Evolutionary conservation across 2,113 vertebrate species (phyloP).

Genomic region (Nesoenas mayeri): DNA sequence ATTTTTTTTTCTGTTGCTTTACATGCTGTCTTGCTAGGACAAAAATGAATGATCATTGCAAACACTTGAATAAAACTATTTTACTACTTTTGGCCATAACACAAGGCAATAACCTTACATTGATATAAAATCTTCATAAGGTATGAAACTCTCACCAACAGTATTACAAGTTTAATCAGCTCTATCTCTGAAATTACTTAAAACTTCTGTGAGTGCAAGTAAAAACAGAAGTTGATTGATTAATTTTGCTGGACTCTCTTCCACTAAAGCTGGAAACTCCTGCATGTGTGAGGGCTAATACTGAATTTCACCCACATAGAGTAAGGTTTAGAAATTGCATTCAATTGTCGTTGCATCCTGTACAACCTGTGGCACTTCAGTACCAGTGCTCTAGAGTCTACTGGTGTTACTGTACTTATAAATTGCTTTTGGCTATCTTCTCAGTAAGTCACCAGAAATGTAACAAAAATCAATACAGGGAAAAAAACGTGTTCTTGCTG

Average conservation of each 20-base stretch:
- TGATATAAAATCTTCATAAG: not conserved
- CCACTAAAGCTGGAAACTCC: not conserved
- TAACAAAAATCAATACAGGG: conserved; percentile 33
- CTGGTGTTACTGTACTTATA: conserved; percentile 4
- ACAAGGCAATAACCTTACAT: not conserved
- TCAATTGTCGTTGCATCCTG: not conserved
- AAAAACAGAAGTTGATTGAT: not conserved
- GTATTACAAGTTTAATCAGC: not conserved
- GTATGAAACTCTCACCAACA: not conserved
- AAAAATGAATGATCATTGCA: not conserved
- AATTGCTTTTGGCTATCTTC: conserved; percentile 31
- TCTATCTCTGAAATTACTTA: not conserved
- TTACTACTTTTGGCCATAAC: not conserved
- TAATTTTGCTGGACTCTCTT: not conserved
- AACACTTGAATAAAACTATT: not conserved
- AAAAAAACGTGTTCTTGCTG: not conserved
- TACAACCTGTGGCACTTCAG: not conserved
- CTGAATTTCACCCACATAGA: not conserved
- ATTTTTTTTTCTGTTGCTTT: not conserved
- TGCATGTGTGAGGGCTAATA: not conserved
- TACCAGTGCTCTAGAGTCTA: not conserved
- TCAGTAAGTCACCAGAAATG: conserved; percentile 36
- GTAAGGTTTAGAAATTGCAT: not conserved
- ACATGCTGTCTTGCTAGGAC: not conserved
- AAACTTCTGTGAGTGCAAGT: not conserved